These are phyloP conservation scores for Melipona quadrifasciata DNA, from an alignment of 1,140 invertebrate species.

Conservation along the genomic window DNA sequence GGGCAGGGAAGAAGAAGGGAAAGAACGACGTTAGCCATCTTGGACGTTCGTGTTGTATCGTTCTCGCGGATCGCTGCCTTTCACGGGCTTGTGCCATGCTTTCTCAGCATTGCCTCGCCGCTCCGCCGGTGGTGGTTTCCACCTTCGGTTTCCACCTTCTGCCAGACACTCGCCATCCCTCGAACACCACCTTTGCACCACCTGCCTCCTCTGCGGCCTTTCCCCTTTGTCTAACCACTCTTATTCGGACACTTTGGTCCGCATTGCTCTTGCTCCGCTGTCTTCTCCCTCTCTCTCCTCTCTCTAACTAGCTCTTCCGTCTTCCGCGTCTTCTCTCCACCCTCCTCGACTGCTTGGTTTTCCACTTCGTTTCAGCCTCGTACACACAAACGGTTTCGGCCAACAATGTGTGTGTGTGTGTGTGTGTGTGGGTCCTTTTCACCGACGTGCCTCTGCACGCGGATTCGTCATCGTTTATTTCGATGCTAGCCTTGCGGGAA, in stretches of 20 bases:
- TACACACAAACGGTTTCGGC: neutral
- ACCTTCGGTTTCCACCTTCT: slow-evolving; percentile 48
- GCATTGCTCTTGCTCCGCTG: neutral
- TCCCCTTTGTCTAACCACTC: slow-evolving; percentile 27
- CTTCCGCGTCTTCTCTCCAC: neutral
- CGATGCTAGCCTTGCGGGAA: neutral
- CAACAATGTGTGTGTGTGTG: no score
- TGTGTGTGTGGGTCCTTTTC: neutral
- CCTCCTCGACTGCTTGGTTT: slow-evolving; percentile 8
- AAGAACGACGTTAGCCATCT: slow-evolving; percentile 60
- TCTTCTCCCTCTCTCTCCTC: neutral
- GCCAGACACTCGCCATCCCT: slow-evolving; percentile 46
- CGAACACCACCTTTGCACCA: slow-evolving; percentile 51
- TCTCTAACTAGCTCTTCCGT: neutral
- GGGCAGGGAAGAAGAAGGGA: neutral
- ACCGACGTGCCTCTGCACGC: neutral
- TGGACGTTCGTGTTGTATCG: slow-evolving; percentile 65
- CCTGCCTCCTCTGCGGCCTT: slow-evolving; percentile 17
- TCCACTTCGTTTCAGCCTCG: slow-evolving; percentile 45
- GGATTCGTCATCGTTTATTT: neutral
- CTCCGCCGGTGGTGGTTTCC: slow-evolving; percentile 17
- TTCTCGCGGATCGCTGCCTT: slow-evolving; percentile 63
- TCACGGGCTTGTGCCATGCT: slow-evolving; percentile 48
- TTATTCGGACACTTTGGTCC: slow-evolving; percentile 33
- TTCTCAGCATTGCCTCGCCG: slow-evolving; percentile 51